phyloP scores from a whole-genome alignment of 1,140 invertebrate genomes.

The Nasonia longicornis region DNA sequence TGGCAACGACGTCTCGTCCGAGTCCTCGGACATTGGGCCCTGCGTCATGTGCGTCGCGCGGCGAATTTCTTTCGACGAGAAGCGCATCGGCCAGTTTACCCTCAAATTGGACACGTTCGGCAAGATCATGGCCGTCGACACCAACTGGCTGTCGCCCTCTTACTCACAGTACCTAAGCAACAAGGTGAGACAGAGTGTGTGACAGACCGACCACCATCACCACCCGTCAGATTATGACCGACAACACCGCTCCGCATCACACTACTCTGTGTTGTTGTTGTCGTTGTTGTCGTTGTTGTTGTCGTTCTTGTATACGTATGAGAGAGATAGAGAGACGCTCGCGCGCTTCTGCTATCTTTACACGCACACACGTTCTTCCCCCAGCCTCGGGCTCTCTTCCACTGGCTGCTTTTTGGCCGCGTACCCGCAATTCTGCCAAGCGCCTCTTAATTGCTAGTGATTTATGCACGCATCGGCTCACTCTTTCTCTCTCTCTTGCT shows the following conservation, averaged over 20 bases:
- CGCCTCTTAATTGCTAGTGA: neutral
- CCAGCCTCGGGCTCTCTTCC: neutral
- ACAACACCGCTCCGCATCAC: no score
- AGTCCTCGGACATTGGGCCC: constrained; percentile 72
- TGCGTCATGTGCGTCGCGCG: constrained; percentile 86
- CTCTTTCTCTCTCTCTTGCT: neutral
- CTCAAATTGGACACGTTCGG: constrained; percentile 89
- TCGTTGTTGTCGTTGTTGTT: no score
- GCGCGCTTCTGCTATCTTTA: neutral
- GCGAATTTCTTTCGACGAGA: constrained; percentile 86
- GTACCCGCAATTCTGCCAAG: neutral
- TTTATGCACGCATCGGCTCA: neutral
- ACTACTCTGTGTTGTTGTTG: no score
- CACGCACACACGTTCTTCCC: neutral
- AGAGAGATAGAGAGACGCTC: constrained; percentile 8
- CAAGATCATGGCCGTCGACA: constrained; percentile 85
- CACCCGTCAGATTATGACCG: no score
- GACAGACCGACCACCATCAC: neutral
- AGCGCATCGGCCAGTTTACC: constrained; percentile 86
- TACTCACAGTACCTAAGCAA: constrained; percentile 76
- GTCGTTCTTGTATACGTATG: no score
- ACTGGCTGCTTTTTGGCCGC: neutral
- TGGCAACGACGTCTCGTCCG: constrained; percentile 67
- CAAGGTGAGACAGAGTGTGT: constrained; percentile 70
- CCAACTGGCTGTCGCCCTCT: constrained; percentile 75